phyloP scores from a whole-genome alignment of 2,888 invertebrate species.

The Diadromus collaris region DNA sequence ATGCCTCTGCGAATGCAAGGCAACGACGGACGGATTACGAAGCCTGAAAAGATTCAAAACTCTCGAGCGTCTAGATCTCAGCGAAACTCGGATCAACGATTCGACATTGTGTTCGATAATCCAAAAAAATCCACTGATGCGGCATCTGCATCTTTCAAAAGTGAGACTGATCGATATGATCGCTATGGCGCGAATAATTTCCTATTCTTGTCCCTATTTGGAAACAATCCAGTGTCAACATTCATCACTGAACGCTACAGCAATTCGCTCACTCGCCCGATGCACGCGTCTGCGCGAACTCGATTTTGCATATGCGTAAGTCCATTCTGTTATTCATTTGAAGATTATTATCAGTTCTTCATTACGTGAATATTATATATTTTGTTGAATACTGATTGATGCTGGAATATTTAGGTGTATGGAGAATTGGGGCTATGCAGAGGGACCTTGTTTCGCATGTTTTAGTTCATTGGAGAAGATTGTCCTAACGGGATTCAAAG shows the following conservation, averaged over 20 bases:
- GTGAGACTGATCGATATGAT: conserved; percentile 82
- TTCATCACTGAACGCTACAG: conserved; percentile 87
- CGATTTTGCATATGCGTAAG: conserved; percentile 96
- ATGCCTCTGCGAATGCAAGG: not conserved
- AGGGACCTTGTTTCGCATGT: no score
- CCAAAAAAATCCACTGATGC: not conserved
- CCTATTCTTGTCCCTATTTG: conserved; percentile 85
- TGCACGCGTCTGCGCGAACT: conserved; percentile 89
- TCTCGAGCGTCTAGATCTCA: not conserved
- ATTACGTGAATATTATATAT: not conserved
- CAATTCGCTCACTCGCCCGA: conserved; percentile 84
- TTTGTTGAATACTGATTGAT: no score
- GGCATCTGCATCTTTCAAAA: not conserved
- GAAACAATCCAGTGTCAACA: conserved; percentile 94
- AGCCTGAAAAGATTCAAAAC: not conserved
- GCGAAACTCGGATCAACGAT: not conserved
- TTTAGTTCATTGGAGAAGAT: no score
- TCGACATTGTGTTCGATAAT: not conserved
- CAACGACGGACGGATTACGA: not conserved
- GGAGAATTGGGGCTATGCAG: no score
- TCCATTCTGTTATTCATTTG: not conserved
- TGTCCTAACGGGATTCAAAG: no score
- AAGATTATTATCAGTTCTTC: not conserved
- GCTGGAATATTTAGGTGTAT: no score
- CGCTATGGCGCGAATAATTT: conserved; percentile 86